phyloP scores from a whole-genome alignment of 2,888 invertebrate species.

The Graphium colonna region DNA sequence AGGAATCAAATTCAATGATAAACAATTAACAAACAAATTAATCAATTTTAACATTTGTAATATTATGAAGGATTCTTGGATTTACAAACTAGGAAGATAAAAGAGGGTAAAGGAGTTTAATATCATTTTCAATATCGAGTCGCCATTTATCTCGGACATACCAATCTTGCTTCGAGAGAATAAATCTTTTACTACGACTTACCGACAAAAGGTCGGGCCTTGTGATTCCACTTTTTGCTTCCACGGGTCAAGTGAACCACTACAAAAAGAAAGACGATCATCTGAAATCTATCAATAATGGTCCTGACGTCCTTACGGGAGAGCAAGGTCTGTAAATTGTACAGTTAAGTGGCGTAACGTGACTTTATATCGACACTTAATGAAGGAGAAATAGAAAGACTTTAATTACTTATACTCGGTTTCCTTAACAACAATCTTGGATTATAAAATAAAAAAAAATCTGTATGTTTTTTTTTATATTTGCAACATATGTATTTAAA shows the following conservation, averaged over 20 bases:
- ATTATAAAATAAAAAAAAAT: no score
- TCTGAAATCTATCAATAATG: constrained; percentile 52
- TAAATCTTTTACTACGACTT: constrained; percentile 54
- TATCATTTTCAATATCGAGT: constrained; percentile 22
- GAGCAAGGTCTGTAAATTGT: constrained; percentile 31
- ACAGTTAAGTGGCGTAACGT: constrained; percentile 23
- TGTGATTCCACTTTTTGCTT: constrained; percentile 53
- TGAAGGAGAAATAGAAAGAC: background rate
- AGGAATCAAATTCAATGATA: no score
- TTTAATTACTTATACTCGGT: background rate
- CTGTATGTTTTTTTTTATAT: no score
- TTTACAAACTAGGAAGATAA: no score
- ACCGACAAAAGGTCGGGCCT: constrained; percentile 52
- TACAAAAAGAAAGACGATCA: constrained; percentile 49
- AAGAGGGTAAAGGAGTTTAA: constrained; percentile 9
- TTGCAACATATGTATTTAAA: no score
- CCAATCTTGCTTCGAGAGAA: constrained; percentile 54
- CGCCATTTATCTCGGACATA: constrained; percentile 33
- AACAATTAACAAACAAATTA: no score
- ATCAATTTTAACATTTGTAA: no score
- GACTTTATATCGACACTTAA: constrained; percentile 6
- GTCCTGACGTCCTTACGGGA: constrained; percentile 34
- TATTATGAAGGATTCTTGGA: no score
- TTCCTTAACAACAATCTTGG: no score
- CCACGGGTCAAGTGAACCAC: constrained; percentile 48